These are phyloP conservation scores for Drosophila anomalipes DNA, from an alignment of 2,888 invertebrate genomes.

Conservation along the genomic window DNA sequence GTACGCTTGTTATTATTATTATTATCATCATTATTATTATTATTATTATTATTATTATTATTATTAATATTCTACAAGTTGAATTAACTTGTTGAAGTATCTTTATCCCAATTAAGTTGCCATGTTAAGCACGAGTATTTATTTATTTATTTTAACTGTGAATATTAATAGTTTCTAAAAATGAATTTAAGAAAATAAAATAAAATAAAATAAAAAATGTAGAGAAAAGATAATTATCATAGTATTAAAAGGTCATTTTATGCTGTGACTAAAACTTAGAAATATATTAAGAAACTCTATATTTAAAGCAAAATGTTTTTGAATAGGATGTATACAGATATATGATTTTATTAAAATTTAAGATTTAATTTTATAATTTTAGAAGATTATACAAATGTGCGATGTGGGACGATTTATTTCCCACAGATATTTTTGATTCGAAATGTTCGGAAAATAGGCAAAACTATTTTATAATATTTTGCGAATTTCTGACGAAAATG, in stretches of 20 bases:
- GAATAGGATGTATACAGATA: background rate
- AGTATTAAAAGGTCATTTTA: background rate
- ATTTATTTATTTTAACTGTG: background rate
- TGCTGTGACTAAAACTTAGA: no score
- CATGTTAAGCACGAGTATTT: no score
- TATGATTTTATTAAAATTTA: background rate
- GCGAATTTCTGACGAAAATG: slow-evolving; percentile 13
- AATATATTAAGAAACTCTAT: no score
- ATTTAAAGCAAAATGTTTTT: background rate
- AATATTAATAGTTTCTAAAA: background rate
- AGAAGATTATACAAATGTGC: background rate
- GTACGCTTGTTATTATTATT: background rate
- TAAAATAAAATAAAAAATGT: background rate
- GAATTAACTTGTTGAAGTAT: no score
- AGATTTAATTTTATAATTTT: background rate
- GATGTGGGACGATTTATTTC: background rate
- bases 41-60: no score
- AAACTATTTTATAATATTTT: background rate
- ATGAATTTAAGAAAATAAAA: background rate
- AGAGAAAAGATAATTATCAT: background rate
- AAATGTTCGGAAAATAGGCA: background rate
- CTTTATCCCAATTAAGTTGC: no score
- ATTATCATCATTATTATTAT: background rate
- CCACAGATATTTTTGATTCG: background rate
- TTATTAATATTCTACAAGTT: no score